Conservation (phyloP, 2,888 invertebrate genomes). For the Heliconius cydno region DNA sequence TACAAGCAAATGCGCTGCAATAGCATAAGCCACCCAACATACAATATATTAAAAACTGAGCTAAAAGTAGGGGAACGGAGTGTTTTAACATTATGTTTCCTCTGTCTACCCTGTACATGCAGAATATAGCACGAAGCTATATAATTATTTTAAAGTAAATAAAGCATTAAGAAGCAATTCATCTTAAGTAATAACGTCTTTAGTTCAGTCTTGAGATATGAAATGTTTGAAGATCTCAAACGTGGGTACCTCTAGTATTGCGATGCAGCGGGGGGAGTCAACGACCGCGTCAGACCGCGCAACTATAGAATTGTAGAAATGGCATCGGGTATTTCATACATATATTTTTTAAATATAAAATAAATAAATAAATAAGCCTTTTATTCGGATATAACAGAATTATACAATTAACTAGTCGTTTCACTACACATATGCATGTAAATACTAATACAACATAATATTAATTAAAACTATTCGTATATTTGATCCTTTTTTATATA, state of each 20-base stretch:
- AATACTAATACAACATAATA: no score
- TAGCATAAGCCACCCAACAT: neutral
- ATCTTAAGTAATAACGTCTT: conserved; percentile 34
- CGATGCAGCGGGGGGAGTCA: conserved; percentile 33
- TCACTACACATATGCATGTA: no score
- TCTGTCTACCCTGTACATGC: no score
- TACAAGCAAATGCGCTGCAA: neutral
- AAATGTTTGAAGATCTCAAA: conserved; percentile 29
- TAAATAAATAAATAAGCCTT: no score
- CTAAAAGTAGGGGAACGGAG: neutral
- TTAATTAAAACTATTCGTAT: no score
- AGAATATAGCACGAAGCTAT: neutral
- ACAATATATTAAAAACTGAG: neutral
- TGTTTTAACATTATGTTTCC: neutral
- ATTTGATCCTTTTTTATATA: no score
- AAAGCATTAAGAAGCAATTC: neutral
- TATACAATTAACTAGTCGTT: no score
- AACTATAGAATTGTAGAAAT: conserved; percentile 26
- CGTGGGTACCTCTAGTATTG: conserved; percentile 14
- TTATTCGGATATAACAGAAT: no score
- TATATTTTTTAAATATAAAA: neutral
- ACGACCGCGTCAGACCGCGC: conserved; percentile 40
- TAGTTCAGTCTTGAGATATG: conserved; percentile 29
- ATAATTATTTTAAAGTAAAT: neutral
- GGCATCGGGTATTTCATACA: conserved; percentile 1